Conservation (phyloP, 2,113 vertebrate species). For the Phyllopteryx taeniolatus region DNA sequence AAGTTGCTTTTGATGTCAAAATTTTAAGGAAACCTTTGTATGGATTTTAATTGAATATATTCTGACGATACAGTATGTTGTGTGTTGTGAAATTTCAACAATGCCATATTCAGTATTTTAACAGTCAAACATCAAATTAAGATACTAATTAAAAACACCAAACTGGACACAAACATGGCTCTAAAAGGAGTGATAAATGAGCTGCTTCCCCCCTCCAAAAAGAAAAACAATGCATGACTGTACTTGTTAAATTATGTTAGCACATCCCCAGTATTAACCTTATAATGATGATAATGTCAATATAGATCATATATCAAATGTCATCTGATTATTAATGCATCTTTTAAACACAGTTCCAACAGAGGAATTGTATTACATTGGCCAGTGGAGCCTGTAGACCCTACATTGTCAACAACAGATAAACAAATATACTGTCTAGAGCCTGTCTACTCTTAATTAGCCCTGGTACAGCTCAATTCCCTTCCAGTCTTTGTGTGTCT, state of each 20-base stretch:
- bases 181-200: neutral
- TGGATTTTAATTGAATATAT: too few relatives aligned
- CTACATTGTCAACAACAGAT: neutral
- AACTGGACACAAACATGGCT: too few relatives aligned
- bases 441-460: conserved; percentile 74
- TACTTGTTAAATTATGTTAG: too few relatives aligned
- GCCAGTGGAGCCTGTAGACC: neutral
- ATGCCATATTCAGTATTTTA: too few relatives aligned
- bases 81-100: too few relatives aligned
- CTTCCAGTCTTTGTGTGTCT: conserved; percentile 58
- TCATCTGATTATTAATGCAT: neutral
- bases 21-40: too few relatives aligned
- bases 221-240: too few relatives aligned
- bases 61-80: too few relatives aligned
- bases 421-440: neutral
- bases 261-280: too few relatives aligned
- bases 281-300: neutral
- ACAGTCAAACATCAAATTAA: too few relatives aligned
- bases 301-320: neutral
- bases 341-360: neutral
- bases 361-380: neutral
- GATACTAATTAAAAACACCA: too few relatives aligned
- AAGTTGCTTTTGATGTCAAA: neutral
- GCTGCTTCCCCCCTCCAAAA: too few relatives aligned
- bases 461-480: conserved; percentile 51